Evolutionary conservation across 2,888 invertebrate genomes (phyloP).

Genomic region (Ypsolopha sequella): DNA sequence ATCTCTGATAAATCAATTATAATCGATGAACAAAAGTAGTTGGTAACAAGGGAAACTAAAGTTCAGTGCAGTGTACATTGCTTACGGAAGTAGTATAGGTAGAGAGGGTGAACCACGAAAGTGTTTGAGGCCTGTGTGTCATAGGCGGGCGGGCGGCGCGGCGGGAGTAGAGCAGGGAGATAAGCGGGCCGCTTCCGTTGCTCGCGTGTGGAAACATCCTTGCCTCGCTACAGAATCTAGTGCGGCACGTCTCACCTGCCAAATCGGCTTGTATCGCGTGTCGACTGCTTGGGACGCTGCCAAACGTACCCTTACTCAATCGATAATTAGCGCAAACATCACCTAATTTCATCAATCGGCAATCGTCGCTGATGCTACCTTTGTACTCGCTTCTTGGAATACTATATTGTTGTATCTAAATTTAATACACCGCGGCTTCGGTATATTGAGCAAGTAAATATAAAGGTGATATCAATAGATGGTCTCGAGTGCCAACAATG

Average conservation of each 20-base stretch:
- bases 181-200: constrained; percentile 24
- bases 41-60: constrained; percentile 1
- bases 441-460: background rate
- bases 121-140: background rate
- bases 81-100: background rate
- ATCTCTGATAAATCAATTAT: no score
- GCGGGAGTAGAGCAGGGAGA: constrained; percentile 14
- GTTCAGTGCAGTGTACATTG: constrained; percentile 1
- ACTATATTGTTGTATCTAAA: background rate
- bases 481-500: constrained; percentile 8
- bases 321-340: constrained; percentile 4
- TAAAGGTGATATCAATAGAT: background rate
- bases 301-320: constrained; percentile 14
- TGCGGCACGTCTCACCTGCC: constrained; percentile 25
- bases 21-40: background rate
- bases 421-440: background rate
- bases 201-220: constrained; percentile 15
- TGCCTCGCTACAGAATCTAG: constrained; percentile 16
- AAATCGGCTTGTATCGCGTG: constrained; percentile 30
- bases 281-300: constrained; percentile 29
- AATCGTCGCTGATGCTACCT: background rate
- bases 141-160: background rate
- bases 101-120: background rate
- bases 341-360: constrained; percentile 1
- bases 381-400: background rate